A percentile compares a stretch with the other conserved stretches of the same genome.
Conservation (phyloP, 2,797 vertebrate species). For the Rhinophrynus dorsalis region DNA sequence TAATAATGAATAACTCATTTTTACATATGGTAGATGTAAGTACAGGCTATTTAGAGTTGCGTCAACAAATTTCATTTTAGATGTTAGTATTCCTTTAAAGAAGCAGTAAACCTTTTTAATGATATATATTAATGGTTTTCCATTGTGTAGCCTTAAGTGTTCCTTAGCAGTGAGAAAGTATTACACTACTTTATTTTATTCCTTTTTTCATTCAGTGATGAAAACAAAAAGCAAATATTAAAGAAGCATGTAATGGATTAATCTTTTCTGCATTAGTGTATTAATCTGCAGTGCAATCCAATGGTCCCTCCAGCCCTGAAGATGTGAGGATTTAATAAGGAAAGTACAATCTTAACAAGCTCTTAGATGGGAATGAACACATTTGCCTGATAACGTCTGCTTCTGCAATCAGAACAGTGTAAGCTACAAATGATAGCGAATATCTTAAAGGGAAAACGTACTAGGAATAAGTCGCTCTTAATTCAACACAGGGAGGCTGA, state of each 20-base stretch:
- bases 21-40: too few species aligned
- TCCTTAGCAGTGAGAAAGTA: too few species aligned
- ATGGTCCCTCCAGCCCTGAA: slow-evolving; percentile 38
- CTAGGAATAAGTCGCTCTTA: too few species aligned
- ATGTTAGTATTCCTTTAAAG: too few species aligned
- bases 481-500: too few species aligned
- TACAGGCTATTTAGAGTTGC: too few species aligned
- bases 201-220: not conserved
- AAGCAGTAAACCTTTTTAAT: too few species aligned
- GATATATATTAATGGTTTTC: too few species aligned
- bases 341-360: slow-evolving; percentile 37
- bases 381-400: slow-evolving; percentile 34
- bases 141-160: too few species aligned
- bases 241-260: slow-evolving; percentile 24
- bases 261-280: slow-evolving; percentile 26
- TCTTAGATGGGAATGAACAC: slow-evolving; percentile 34
- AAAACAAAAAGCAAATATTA: not conserved
- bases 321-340: slow-evolving; percentile 38
- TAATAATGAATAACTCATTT: too few species aligned
- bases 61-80: too few species aligned
- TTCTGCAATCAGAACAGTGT: slow-evolving; percentile 36
- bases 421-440: slow-evolving; percentile 43
- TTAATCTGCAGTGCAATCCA: slow-evolving; percentile 38
- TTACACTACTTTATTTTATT: not conserved
- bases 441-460: too few species aligned